Evolutionary conservation across 2,113 vertebrate genomes (phyloP).

Genomic region (Crypturellus undulatus): DNA sequence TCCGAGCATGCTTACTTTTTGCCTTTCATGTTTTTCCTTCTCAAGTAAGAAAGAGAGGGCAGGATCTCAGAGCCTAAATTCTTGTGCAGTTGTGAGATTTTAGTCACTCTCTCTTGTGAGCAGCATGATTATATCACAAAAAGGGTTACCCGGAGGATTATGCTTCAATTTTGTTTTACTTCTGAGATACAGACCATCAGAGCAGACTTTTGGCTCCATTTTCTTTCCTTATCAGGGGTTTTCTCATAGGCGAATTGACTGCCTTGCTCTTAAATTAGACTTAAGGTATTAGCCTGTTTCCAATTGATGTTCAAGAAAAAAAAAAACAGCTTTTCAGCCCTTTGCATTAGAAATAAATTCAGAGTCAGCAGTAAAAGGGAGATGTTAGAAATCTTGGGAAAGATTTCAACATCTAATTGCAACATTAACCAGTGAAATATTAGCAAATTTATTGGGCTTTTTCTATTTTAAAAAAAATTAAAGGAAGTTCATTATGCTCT

Average conservation of each 20-base stretch:
- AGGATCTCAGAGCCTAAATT: not conserved
- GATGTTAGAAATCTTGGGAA: not conserved
- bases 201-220: not conserved
- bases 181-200: not conserved
- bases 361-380: slow-evolving; percentile 25
- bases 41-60: not conserved
- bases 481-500: slow-evolving; percentile 66
- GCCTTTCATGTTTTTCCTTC: not conserved
- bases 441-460: slow-evolving; percentile 55
- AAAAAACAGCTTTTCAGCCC: not conserved
- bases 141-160: not conserved
- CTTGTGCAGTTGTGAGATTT: not conserved
- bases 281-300: not conserved
- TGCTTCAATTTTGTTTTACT: not conserved
- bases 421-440: slow-evolving; percentile 60
- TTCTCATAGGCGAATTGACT: not conserved
- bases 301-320: not conserved
- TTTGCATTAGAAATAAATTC: not conserved
- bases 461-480: slow-evolving; percentile 9
- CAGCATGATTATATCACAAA: not conserved
- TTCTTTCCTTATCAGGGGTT: not conserved
- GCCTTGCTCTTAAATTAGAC: not conserved
- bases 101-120: not conserved
- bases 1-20: too few relatives aligned
- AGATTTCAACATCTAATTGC: slow-evolving; percentile 47